A percentile compares a stretch with the other conserved stretches of the same genome.
These are phyloP conservation scores for Tadarida brasiliensis DNA, from an alignment of 2,797 vertebrate species.

Conservation along the genomic window DNA sequence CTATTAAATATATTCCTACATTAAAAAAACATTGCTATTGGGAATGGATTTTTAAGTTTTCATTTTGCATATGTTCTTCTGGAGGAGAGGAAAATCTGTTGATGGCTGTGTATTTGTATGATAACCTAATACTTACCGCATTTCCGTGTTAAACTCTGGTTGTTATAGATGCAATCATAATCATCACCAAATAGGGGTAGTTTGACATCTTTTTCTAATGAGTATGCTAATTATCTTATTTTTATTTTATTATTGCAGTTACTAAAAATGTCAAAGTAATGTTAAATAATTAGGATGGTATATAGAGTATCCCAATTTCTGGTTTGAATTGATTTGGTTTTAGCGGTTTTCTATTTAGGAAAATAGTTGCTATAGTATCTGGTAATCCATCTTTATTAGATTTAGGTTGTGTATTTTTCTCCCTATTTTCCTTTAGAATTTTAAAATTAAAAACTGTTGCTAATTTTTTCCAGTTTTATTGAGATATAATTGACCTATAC, in stretches of 20 bases:
- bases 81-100: background rate
- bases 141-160: background rate
- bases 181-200: background rate
- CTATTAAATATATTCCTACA: background rate
- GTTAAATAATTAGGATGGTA: background rate
- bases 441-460: background rate
- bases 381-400: background rate
- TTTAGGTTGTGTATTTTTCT: background rate
- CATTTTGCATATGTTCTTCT: conserved; percentile 8
- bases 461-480: background rate
- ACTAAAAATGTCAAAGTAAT: background rate
- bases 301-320: background rate
- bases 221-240: background rate
- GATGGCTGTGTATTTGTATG: background rate
- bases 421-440: background rate
- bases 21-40: background rate
- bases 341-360: background rate
- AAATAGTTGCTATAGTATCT: background rate
- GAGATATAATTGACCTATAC: background rate
- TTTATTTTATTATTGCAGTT: background rate
- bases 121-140: background rate
- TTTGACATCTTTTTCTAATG: background rate
- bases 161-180: background rate
- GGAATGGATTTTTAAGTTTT: conserved; percentile 9
- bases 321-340: background rate